Conservation (phyloP, 2,113 vertebrate species). For the Brachyhypopomus occidentalis region DNA sequence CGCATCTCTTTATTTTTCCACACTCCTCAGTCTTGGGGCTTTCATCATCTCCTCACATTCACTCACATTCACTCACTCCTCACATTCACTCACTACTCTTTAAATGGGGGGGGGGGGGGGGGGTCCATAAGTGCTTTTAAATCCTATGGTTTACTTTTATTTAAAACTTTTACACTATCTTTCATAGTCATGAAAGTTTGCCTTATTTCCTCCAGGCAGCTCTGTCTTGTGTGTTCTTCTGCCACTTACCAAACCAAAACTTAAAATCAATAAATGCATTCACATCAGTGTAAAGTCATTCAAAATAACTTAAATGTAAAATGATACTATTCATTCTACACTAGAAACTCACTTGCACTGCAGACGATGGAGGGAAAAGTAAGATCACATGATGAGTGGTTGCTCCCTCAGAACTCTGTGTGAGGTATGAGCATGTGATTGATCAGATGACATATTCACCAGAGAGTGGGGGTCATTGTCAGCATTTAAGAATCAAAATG, state of each 20-base stretch:
- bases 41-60: not conserved
- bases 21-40: too few species aligned
- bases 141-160: not conserved
- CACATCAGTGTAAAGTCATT: not conserved
- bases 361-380: conserved; percentile 1
- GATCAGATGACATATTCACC: conserved; percentile 31
- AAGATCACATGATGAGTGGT: conserved; percentile 35
- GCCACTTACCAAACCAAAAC: not conserved
- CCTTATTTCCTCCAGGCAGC: not conserved
- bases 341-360: not conserved
- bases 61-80: too few species aligned
- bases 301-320: too few species aligned
- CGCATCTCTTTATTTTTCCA: not conserved
- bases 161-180: too few species aligned
- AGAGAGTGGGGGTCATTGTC: conserved; percentile 9
- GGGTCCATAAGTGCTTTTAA: not conserved
- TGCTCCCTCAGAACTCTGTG: conserved; percentile 21
- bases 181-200: too few species aligned
- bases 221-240: not conserved
- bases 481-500: conserved; percentile 24
- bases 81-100: too few species aligned
- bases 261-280: not conserved
- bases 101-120: too few species aligned
- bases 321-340: not conserved
- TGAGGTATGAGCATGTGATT: conserved; percentile 32